phyloP scores from a whole-genome alignment of 2,797 vertebrate species.

The Neosalanx taihuensis region DNA sequence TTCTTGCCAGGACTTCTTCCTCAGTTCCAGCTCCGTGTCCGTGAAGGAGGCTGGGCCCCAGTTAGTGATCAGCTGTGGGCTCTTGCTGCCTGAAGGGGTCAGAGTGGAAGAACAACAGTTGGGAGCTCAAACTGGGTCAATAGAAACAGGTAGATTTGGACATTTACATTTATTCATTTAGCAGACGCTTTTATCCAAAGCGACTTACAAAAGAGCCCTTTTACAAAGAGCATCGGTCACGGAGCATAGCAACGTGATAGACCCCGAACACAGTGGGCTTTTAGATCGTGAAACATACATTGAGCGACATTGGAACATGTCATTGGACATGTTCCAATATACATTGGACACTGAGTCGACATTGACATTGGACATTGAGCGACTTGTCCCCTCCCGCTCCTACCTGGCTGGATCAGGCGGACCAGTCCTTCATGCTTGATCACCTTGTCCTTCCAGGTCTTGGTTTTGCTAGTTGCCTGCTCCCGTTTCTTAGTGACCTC shows the following conservation, averaged over 20 bases:
- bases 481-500: slow-evolving; percentile 85
- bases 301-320: too few relatives aligned
- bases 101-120: background rate
- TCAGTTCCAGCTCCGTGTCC: slow-evolving; percentile 82
- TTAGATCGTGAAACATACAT: too few relatives aligned
- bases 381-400: background rate
- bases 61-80: slow-evolving; percentile 85
- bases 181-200: too few relatives aligned
- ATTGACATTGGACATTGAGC: background rate
- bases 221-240: too few relatives aligned
- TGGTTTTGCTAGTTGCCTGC: slow-evolving; percentile 83
- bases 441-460: slow-evolving; percentile 93
- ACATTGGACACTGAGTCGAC: too few relatives aligned
- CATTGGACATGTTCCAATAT: too few relatives aligned
- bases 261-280: too few relatives aligned
- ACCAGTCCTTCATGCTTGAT: slow-evolving; percentile 90
- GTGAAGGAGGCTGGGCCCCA: slow-evolving; percentile 94
- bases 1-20: slow-evolving; percentile 89
- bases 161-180: too few relatives aligned
- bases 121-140: background rate
- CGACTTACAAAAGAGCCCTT: too few relatives aligned
- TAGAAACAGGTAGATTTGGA: background rate
- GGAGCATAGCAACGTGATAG: too few relatives aligned
- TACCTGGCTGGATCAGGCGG: slow-evolving; percentile 92
- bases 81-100: slow-evolving; percentile 80